Evolutionary conservation across 1,140 invertebrate genomes (phyloP), one percentile per base, ranked within the genome.

Genomic region (Drosophila serrata): DNA sequence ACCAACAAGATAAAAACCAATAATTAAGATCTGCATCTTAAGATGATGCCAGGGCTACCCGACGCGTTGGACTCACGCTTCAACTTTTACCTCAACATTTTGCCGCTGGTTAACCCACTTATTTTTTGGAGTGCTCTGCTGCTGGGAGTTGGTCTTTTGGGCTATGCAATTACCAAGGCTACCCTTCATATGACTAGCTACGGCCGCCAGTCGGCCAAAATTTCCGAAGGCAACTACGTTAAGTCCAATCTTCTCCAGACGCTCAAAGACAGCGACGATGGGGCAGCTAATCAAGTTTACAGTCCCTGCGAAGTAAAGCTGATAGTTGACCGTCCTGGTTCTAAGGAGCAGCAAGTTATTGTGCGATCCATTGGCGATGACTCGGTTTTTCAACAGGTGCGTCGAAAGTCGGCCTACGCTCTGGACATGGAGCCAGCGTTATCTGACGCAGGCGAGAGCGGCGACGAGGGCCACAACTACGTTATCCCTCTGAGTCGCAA

Each of bases 41-140:
- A 97, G 96, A 94, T 94, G 81, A 95, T 97, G 95, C 93, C 94
- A 62, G 92, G 93, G 8, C 92, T 97, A 4, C 95, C 96, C 2
- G 91, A 94, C 3, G 82, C 69, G 0, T 91, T 97, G 79, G 93
- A 94, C 31, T 92, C 93, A 6, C 94, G 94, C n/a, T 97, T 97
- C 87, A 94, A 94, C 73, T 86, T 97, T 1, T 97, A 97, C 70
- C 84, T 97, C 3, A 95, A 96, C 61, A 93, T 96, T 3, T 79
- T 96, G 7, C 96, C 96, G 5, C 64, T 94, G 0, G 90, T 94
- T 0, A 94, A 96, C 85, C 91, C 93, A 17, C 81, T 94, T 0
- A 84, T 94, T 0, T 95, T 94, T 79, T 96, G 96, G 91, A 56
- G 93, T 0, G 87, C 94, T 0, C 94, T 97, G 24, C 22, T 94